Evolutionary conservation across 1,140 invertebrate species (phyloP), one percentile per base, ranked within the genome.

Genomic region (Oncopodura yosiiana): DNA sequence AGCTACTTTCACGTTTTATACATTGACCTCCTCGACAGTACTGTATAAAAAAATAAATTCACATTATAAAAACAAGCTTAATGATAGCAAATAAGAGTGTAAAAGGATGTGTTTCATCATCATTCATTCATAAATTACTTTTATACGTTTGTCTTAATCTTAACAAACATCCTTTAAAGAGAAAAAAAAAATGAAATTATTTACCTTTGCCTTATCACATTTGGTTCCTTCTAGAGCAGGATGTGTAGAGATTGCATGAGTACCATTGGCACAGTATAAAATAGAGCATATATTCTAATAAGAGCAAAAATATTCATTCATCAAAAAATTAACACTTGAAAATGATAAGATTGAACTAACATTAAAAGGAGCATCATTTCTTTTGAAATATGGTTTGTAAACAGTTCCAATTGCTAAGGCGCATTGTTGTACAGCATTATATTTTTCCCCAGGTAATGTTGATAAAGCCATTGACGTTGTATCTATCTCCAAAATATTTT

Each of bases 381-480:
- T 57, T 23, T 41, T 37, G 23, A 58, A 55, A 41, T 51, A 29
- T 8, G 61, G 58, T 18, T 38, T 52, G 29, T 48, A 60, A n/a
- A 46, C 27, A 16, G n/a, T 26, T 37, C 57, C 61, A 9, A 58
- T 36, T 21, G 53, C 49, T 4, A 63, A 36, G 2, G 38, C 19
- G 38, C 61, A 63, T 34, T 63, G 61, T 19, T 44, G 30, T 12
- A 24, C 37, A 8, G 61, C 41, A 27, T 63, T 50, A 26, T 61
- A 63, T 26, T 63, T 63, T 45, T 63, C 36, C 11, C 61, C 61
- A 16, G 61, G 61, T 6, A 60, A 48, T 11, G 12, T 60, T 27
- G 3, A 38, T 26, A 38, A 6, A 6, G 6, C 30, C 44, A 14
- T 26, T 27, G 4, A 24, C 41, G 19, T 51, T 29, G 2, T 51